Base-by-base conservation (phyloP, 2,797 vertebrate species). In the Mus spretus region DNA sequence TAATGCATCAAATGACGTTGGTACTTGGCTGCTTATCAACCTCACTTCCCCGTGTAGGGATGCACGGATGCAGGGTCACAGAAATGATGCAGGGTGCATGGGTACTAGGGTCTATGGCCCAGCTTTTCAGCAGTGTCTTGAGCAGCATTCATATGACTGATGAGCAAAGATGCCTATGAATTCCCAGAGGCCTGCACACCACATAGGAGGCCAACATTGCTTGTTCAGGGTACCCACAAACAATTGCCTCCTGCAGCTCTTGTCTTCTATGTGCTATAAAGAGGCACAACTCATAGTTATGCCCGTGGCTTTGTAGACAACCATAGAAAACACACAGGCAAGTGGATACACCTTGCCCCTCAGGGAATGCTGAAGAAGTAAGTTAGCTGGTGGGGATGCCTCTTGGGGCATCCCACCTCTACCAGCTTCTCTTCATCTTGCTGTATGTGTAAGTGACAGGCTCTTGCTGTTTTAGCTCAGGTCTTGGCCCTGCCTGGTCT, bases 351-450 rank as follows among this genome's bases (percentile, higher is more conserved):
- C 17, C 20, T 3, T 19, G 72, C 1, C 24, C 28, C 34, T 83
- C 55, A 24, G 9, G 44, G 31, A 53, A 11, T 1, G 11, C 0
- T 10, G 15, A 10, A 9, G 15, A 17, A 3, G 2, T 1, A 1
- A 67, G 6, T 4, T 11, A 47, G 12, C 3, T 2, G 22, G 22
- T 15, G 67, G 7, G 10, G 3, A 20, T 72, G 31, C 57, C 17
- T 15, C 26, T 22, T 3, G 12, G 19, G 40, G n/a, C 67, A 31
- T 3, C 15, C 24, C 9, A 40, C 5, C 6, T 31, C 40, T 3
- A 6, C 10, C 1, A 5, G 44, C 6, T 28, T 14, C n/a, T 34
- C 78, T 72, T 55, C 10, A 65, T 22, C 17, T 15, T 5, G 1
- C 26, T 10, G 1, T 77, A 15, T 59, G 10, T 8, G 13, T 63